These are phyloP conservation scores for Syngnathus scovelli DNA, from an alignment of 2,113 vertebrate genomes.

Conservation along the genomic window DNA sequence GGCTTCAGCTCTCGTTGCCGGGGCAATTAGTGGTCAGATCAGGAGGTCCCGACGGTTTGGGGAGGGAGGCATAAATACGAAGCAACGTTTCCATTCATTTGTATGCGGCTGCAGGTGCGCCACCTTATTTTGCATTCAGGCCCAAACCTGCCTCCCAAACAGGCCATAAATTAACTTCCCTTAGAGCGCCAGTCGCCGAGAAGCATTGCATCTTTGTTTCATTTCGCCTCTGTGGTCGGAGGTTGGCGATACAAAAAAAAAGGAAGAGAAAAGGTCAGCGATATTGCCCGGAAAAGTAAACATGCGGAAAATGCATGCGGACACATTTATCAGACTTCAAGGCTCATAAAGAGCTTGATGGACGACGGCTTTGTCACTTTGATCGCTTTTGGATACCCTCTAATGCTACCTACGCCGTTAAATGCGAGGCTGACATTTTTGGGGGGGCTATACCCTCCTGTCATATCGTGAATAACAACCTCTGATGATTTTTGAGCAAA, in stretches of 20 bases:
- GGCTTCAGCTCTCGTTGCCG: constrained; percentile 41
- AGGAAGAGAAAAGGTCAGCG: constrained; percentile 27
- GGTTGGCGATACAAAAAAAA: constrained; percentile 21
- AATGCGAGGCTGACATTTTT: constrained; percentile 64
- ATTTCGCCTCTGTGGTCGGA: constrained; percentile 37
- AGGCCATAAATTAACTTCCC: constrained; percentile 75
- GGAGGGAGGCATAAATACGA: constrained; percentile 51
- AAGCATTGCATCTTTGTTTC: constrained; percentile 64
- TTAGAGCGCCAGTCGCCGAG: constrained; percentile 53
- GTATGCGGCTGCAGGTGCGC: constrained; percentile 74
- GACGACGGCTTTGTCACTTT: constrained; percentile 58
- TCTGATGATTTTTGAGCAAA: neutral
- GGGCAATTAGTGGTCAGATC: constrained; percentile 65
- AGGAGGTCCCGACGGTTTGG: constrained; percentile 54
- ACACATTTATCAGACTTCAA: constrained; percentile 59
- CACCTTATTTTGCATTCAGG: constrained; percentile 69
- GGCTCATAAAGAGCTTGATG: constrained; percentile 58
- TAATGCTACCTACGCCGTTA: constrained; percentile 52
- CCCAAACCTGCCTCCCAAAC: constrained; percentile 68
- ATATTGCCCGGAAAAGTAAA: constrained; percentile 16
- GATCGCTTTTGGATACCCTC: constrained; percentile 60
- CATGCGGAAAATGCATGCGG: constrained; percentile 38
- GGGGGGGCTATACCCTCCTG: neutral
- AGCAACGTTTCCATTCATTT: constrained; percentile 68
- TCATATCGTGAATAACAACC: neutral